A percentile compares a stretch with the other conserved stretches of the same genome.
These are phyloP conservation scores for Neolamprologus variostigma DNA, from an alignment of 2,113 vertebrate species.

Conservation along the genomic window DNA sequence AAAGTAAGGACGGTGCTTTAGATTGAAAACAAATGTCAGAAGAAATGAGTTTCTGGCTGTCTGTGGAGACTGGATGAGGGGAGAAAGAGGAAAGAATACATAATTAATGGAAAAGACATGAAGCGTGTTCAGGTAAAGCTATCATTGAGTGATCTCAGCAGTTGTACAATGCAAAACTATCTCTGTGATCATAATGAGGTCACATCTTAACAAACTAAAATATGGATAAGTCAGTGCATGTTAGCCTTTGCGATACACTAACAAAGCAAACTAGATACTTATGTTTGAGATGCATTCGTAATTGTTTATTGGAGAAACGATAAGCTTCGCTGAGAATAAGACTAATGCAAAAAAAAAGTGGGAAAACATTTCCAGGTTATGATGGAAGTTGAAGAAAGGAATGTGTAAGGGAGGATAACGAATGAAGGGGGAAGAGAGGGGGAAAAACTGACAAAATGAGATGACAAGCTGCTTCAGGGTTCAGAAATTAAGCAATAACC, in stretches of 20 bases:
- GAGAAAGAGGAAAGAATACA: neutral
- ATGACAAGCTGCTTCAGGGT: neutral
- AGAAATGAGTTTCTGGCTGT: constrained; percentile 50
- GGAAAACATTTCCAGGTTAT: neutral
- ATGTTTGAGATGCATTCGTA: neutral
- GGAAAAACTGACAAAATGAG: neutral
- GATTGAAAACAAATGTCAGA: constrained; percentile 76
- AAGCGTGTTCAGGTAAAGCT: neutral
- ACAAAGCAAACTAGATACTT: neutral
- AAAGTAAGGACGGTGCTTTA: constrained; percentile 52
- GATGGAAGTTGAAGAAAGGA: neutral
- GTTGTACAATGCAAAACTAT: neutral
- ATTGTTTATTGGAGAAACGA: neutral
- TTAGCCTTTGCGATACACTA: neutral
- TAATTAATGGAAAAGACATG: neutral
- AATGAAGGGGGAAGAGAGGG: neutral
- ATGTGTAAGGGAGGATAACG: neutral
- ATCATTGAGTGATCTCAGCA: neutral
- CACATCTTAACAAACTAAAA: neutral
- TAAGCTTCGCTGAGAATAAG: neutral
- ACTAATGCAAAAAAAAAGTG: neutral
- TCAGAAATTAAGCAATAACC: constrained; percentile 9
- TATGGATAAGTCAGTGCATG: neutral
- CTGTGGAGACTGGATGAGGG: neutral
- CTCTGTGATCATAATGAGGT: neutral